Conservation (phyloP, 2,888 invertebrate genomes). For the Harpagoxenus sublaevis region DNA sequence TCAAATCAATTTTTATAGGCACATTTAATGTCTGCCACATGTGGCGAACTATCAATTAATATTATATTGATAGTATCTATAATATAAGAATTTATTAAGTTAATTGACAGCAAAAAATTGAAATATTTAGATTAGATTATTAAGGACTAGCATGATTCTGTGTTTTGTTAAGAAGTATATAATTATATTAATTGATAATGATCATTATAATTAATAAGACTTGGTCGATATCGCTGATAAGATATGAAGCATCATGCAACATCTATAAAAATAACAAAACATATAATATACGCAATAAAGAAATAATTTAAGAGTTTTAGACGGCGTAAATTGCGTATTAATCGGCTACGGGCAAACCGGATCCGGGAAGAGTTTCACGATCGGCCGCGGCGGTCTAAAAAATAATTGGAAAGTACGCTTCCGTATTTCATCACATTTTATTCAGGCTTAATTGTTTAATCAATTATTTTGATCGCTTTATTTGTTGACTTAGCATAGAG, state of each 20-base stretch:
- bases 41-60: background rate
- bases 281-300: background rate
- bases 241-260: background rate
- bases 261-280: background rate
- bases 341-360: conserved; percentile 86
- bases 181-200: background rate
- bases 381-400: conserved; percentile 67
- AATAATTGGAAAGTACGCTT: conserved; percentile 75
- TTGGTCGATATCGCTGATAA: background rate
- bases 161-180: background rate
- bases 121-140: background rate
- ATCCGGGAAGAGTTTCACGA: conserved; percentile 80
- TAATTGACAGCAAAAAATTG: background rate
- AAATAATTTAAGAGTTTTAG: conserved; percentile 78
- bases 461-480: background rate
- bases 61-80: background rate
- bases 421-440: background rate
- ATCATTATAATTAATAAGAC: background rate
- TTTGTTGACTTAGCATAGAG: conserved; percentile 84
- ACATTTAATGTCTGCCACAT: background rate
- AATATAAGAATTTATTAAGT: background rate
- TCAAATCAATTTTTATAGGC: background rate
- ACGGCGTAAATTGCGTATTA: conserved; percentile 82
- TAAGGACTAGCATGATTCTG: background rate
- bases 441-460: background rate